A percentile compares a stretch with the other conserved stretches of the same genome.
Conservation (phyloP, 2,888 invertebrate genomes). For the Pristionchus mayeri region DNA sequence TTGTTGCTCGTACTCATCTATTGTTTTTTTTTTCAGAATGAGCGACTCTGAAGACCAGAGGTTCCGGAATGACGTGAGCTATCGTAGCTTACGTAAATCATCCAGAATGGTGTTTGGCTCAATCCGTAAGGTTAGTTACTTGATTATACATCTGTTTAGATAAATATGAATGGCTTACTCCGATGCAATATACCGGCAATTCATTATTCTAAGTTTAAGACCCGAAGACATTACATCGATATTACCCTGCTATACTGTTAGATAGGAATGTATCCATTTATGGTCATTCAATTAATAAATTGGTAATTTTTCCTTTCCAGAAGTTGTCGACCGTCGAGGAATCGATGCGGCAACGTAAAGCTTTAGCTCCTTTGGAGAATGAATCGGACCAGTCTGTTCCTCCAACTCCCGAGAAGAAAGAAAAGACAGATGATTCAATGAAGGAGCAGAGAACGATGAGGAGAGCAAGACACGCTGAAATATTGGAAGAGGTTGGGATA, state of each 20-base stretch:
- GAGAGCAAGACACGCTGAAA: neutral
- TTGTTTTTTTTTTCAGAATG: neutral
- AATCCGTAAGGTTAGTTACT: neutral
- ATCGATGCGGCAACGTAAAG: conserved; percentile 8
- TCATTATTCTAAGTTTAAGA: neutral
- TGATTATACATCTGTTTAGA: neutral
- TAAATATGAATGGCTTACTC: neutral
- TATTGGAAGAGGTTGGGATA: conserved; percentile 34
- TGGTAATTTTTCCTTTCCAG: neutral
- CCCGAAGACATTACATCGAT: neutral
- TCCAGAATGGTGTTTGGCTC: conserved; percentile 23
- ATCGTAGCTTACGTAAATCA: conserved; percentile 23
- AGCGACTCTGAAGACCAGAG: conserved; percentile 12
- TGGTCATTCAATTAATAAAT: neutral
- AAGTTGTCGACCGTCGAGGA: conserved; percentile 17
- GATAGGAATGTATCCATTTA: neutral
- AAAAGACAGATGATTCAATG: neutral
- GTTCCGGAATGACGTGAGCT: conserved; percentile 19
- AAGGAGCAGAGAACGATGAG: conserved; percentile 6
- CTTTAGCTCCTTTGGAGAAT: conserved; percentile 22
- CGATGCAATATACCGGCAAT: neutral
- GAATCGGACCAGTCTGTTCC: neutral
- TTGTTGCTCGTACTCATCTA: neutral
- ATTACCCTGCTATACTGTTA: neutral
- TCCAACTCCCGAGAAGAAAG: conserved; percentile 24